Conservation (phyloP, 2,888 invertebrate genomes). For the Andrena bucephala region DNA sequence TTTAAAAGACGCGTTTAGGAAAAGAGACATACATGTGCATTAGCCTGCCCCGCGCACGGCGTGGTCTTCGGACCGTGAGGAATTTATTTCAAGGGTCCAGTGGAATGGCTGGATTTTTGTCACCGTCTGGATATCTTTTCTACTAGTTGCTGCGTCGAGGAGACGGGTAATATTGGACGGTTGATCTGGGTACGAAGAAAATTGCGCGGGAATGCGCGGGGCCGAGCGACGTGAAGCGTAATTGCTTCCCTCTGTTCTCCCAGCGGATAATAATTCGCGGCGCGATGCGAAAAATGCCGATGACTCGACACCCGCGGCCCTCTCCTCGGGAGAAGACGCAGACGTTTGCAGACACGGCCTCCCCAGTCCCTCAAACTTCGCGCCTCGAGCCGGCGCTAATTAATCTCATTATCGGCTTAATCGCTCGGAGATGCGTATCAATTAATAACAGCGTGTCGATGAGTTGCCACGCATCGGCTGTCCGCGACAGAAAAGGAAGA, state of each 20-base stretch:
- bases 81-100: not conserved
- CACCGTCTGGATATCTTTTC: not conserved
- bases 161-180: not conserved
- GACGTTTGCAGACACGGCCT: constrained; percentile 15
- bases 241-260: constrained; percentile 47
- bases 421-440: constrained; percentile 71
- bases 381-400: constrained; percentile 65
- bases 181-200: constrained; percentile 8
- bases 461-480: constrained; percentile 43
- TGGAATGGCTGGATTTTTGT: no score
- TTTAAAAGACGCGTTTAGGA: not conserved
- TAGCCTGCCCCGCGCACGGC: not conserved
- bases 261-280: constrained; percentile 52
- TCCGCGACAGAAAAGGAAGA: not conserved
- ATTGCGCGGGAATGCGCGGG: constrained; percentile 41
- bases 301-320: constrained; percentile 51
- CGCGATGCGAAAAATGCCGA: constrained; percentile 55
- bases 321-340: constrained; percentile 5
- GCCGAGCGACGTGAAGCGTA: constrained; percentile 40
- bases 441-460: constrained; percentile 69
- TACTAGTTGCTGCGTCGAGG: not conserved
- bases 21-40: not conserved
- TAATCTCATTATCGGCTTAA: constrained; percentile 75
- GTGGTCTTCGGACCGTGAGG: not conserved
- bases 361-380: constrained; percentile 26